These are phyloP conservation scores for Colletes latitarsis DNA, from an alignment of 1,140 invertebrate species.

Conservation along the genomic window DNA sequence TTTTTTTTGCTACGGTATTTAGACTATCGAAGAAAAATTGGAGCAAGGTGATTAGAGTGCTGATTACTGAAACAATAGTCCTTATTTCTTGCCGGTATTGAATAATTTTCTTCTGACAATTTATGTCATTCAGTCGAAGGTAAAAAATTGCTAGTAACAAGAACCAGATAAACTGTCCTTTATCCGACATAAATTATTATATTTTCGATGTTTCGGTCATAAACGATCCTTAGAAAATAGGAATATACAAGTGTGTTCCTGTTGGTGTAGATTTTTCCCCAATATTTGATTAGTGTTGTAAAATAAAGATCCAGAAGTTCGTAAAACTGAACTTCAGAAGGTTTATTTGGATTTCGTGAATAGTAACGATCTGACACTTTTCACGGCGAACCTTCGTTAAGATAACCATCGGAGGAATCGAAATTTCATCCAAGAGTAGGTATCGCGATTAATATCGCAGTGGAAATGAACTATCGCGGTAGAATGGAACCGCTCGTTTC, in stretches of 20 bases:
- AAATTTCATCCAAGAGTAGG: slow-evolving; percentile 1
- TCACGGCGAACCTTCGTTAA: not conserved
- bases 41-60: not conserved
- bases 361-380: not conserved
- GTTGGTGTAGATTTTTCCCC: too few relatives aligned
- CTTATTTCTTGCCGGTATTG: not conserved
- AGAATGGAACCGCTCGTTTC: slow-evolving; percentile 12
- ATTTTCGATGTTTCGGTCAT: too few relatives aligned
- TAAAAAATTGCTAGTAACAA: not conserved
- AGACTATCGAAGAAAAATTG: not conserved
- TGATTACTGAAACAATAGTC: not conserved
- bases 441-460: slow-evolving; percentile 36
- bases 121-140: not conserved
- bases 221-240: too few relatives aligned
- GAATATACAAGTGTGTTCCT: too few relatives aligned
- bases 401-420: slow-evolving; percentile 29
- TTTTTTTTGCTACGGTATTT: not conserved
- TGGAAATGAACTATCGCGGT: slow-evolving; percentile 40
- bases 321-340: too few relatives aligned
- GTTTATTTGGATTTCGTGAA: not conserved
- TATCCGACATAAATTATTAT: too few relatives aligned
- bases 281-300: too few relatives aligned
- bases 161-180: not conserved
- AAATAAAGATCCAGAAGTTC: too few relatives aligned
- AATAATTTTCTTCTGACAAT: not conserved